A percentile compares a stretch with the other conserved stretches of the same genome.
Conservation (phyloP, 2,113 vertebrate species). For the Cyphomyrus plagiostoma region DNA sequence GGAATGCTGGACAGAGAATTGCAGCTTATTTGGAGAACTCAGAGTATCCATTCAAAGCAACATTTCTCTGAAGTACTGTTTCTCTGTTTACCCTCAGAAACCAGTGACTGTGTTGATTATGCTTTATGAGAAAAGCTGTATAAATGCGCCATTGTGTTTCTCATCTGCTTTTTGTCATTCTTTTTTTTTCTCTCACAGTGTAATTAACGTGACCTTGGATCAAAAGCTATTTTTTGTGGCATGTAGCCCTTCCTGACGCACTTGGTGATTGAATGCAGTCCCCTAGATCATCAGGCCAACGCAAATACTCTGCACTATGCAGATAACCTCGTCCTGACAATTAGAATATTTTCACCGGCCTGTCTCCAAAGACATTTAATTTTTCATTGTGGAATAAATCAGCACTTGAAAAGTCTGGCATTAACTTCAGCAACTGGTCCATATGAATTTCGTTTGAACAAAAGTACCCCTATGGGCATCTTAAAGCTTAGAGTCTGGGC, state of each 20-base stretch:
- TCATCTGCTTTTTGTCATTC: not conserved
- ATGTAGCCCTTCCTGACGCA: not conserved
- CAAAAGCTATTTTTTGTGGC: not conserved
- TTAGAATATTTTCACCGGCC: slow-evolving; percentile 28
- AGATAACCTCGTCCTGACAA: slow-evolving; percentile 16
- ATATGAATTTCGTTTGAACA: not conserved
- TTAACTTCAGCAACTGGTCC: not conserved
- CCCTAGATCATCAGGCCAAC: not conserved
- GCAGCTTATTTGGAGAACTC: not conserved
- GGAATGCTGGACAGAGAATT: not conserved
- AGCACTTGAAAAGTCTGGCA: not conserved
- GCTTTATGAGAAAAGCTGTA: slow-evolving; percentile 20
- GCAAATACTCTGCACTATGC: not conserved
- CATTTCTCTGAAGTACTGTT: not conserved
- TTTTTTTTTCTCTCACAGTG: not conserved
- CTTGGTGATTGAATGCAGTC: not conserved
- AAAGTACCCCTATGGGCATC: not conserved
- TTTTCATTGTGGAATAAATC: slow-evolving; percentile 4
- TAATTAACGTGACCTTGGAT: slow-evolving; percentile 3
- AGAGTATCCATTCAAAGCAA: not conserved
- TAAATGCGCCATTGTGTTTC: slow-evolving; percentile 27
- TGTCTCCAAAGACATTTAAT: slow-evolving; percentile 6
- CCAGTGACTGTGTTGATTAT: slow-evolving; percentile 26
- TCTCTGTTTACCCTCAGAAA: not conserved
- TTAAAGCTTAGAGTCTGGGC: not conserved